These are phyloP conservation scores for Artemia sinica DNA, from an alignment of 2,888 invertebrate genomes.

Conservation along the genomic window DNA sequence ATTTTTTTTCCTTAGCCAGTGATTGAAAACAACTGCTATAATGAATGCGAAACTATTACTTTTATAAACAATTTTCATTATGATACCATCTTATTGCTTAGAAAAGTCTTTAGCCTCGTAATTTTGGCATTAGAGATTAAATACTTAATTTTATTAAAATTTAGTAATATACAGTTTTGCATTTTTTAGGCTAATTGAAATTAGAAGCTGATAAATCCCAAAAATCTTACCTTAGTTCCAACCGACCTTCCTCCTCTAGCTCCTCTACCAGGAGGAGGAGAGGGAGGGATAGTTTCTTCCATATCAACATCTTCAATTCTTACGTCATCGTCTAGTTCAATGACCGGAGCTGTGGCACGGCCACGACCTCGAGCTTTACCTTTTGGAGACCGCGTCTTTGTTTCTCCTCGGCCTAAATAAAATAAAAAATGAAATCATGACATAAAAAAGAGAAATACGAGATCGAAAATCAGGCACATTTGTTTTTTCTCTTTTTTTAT, in stretches of 20 bases:
- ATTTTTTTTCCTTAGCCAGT: too few relatives aligned
- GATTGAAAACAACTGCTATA: too few relatives aligned
- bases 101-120: too few relatives aligned
- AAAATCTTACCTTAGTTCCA: not conserved
- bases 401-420: constrained; percentile 8
- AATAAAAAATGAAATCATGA: not conserved
- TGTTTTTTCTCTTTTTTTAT: too few relatives aligned
- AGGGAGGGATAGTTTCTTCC: not conserved
- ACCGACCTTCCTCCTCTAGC: constrained; percentile 1
- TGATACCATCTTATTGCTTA: too few relatives aligned
- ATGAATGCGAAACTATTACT: too few relatives aligned
- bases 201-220: not conserved
- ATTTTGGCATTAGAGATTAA: too few relatives aligned
- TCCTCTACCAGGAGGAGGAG: constrained; percentile 1
- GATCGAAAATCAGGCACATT: too few relatives aligned
- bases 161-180: too few relatives aligned
- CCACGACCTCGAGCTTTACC: not conserved
- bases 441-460: too few relatives aligned
- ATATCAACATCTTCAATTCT: not conserved
- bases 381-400: not conserved
- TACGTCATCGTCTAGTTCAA: not conserved
- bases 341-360: not conserved
- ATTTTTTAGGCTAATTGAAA: not conserved
- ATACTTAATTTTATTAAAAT: too few relatives aligned
- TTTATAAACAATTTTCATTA: too few relatives aligned